A percentile compares a stretch with the other conserved stretches of the same genome.
Evolutionary conservation across 2,888 invertebrate species (phyloP).

Genomic region (Dryadula phaetusa): DNA sequence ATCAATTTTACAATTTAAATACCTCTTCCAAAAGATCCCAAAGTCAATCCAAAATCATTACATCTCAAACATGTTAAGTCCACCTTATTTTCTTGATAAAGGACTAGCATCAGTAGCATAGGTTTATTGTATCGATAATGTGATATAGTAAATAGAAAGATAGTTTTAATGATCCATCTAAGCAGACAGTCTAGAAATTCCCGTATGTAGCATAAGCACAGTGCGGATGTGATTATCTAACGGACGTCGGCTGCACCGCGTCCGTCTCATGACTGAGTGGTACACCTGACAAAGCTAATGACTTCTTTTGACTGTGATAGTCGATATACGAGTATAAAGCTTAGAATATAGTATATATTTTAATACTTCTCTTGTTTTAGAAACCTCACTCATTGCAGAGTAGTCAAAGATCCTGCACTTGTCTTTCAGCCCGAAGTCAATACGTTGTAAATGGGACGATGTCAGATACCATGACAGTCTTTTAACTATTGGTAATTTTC

Average conservation of each 20-base stretch:
- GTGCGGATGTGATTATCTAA: conserved; percentile 64
- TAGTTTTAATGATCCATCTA: conserved; percentile 14
- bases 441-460: no score
- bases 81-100: no score
- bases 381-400: no score
- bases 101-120: no score
- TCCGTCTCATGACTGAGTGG: conserved; percentile 38
- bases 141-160: conserved; percentile 8
- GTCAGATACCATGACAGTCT: no score
- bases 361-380: not conserved
- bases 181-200: conserved; percentile 15
- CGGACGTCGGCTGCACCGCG: conserved; percentile 61
- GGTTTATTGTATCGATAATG: not conserved
- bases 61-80: no score
- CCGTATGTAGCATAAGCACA: not conserved
- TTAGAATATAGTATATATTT: not conserved
- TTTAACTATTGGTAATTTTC: no score
- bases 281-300: conserved; percentile 26
- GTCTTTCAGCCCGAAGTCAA: no score
- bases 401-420: no score
- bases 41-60: no score
- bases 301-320: conserved; percentile 19
- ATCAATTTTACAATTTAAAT: no score
- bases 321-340: not conserved
- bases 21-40: no score